phyloP scores from a whole-genome alignment of 2,113 vertebrate species.

The Hyperopisus bebe region DNA sequence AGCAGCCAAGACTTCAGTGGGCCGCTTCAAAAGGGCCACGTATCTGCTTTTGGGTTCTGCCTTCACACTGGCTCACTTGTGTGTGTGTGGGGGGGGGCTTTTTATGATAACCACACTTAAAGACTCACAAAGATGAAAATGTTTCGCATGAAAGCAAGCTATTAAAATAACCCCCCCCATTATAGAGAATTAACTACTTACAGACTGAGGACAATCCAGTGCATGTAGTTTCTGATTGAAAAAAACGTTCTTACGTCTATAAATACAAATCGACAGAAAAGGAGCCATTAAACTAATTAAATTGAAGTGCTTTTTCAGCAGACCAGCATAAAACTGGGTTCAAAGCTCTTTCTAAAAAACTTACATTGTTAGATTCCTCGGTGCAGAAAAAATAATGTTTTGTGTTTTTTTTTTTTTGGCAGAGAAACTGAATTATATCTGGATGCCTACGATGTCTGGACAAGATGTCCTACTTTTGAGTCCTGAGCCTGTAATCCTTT shows the following conservation, averaged over 20 bases:
- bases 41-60: slow-evolving; percentile 34
- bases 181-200: slow-evolving; percentile 21
- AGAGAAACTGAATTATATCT: slow-evolving; percentile 21
- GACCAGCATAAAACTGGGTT: neutral
- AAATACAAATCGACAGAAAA: neutral
- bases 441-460: slow-evolving; percentile 20
- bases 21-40: slow-evolving; percentile 39
- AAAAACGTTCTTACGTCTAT: neutral
- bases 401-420: neutral
- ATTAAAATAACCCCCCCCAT: slow-evolving; percentile 19
- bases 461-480: slow-evolving; percentile 16
- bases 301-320: neutral
- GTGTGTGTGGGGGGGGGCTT: neutral
- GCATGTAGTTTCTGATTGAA: slow-evolving; percentile 21
- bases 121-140: slow-evolving; percentile 21
- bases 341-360: neutral
- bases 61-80: slow-evolving; percentile 20
- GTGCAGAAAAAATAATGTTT: neutral
- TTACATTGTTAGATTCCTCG: neutral
- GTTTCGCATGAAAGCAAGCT: slow-evolving; percentile 18
- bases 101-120: slow-evolving; percentile 27
- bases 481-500: neutral
- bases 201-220: slow-evolving; percentile 9
- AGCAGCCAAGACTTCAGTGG: slow-evolving; percentile 40
- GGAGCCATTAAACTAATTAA: neutral